Conservation (phyloP, 2,113 vertebrate genomes). For the Emydura subglobosa region DNA sequence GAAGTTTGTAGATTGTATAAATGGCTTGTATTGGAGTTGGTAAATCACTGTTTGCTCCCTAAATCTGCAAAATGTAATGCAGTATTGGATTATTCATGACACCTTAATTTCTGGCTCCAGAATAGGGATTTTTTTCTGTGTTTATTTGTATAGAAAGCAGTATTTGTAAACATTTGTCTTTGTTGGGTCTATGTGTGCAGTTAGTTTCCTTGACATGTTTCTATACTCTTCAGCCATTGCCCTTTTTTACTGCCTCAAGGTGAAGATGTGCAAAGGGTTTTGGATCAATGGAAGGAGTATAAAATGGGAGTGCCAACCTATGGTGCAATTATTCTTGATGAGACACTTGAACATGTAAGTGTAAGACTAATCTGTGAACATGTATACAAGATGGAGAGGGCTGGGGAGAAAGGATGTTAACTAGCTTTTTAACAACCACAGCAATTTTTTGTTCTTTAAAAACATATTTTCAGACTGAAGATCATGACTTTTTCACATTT, state of each 20-base stretch:
- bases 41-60: background rate
- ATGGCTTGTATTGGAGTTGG: background rate
- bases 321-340: slow-evolving; percentile 97
- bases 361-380: background rate
- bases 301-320: slow-evolving; percentile 99
- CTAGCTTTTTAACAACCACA: background rate
- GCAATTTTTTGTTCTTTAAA: background rate
- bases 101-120: background rate
- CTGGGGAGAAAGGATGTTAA: background rate
- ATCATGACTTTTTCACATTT: background rate
- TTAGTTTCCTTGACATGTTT: slow-evolving; percentile 81
- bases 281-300: slow-evolving; percentile 98
- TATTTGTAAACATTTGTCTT: background rate
- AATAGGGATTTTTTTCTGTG: too few relatives aligned
- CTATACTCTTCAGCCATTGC: slow-evolving; percentile 94
- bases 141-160: background rate
- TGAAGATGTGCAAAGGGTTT: slow-evolving; percentile 96
- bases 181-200: background rate
- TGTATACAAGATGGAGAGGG: background rate
- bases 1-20: background rate
- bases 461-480: background rate
- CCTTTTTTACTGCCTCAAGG: slow-evolving; percentile 96
- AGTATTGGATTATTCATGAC: background rate
- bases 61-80: background rate
- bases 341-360: slow-evolving; percentile 94